Conservation (phyloP, 2,888 invertebrate species). For the Paralinhomoeus sp. region DNA sequence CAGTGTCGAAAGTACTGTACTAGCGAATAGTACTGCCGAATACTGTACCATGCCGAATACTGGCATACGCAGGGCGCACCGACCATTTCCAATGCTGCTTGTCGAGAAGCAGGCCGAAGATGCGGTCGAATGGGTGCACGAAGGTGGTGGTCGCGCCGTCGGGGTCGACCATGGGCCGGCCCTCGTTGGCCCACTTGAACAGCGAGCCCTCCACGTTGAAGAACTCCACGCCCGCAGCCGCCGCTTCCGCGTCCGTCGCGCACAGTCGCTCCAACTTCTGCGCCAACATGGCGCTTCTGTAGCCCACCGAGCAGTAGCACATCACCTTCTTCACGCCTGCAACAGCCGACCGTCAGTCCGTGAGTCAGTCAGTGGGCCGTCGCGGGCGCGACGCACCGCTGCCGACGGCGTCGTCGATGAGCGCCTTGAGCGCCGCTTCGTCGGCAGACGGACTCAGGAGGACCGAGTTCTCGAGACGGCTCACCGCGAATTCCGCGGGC, state of each 20-base stretch:
- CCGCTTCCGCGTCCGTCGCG: neutral
- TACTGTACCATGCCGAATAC: too few species aligned
- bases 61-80: too few species aligned
- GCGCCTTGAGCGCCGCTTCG: too few species aligned
- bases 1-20: too few species aligned
- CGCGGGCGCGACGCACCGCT: too few species aligned
- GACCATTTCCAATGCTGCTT: neutral
- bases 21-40: too few species aligned
- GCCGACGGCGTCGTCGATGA: too few species aligned
- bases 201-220: constrained; percentile 25
- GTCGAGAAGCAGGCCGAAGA: constrained; percentile 12
- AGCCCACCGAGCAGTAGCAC: constrained; percentile 25
- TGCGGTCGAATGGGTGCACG: constrained; percentile 21
- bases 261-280: constrained; percentile 6
- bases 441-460: too few species aligned
- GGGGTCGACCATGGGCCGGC: constrained; percentile 18
- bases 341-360: too few species aligned
- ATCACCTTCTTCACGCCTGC: constrained; percentile 9
- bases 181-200: constrained; percentile 27
- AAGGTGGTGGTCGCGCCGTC: constrained; percentile 12
- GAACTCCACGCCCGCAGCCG: constrained; percentile 2
- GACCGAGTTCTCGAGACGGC: too few species aligned
- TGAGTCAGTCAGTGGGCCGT: too few species aligned
- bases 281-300: constrained; percentile 22
- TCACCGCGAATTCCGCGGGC: too few species aligned